Percentiles rank a stretch among this genome's conserved stretches.
Evolutionary conservation across 2,888 invertebrate genomes (phyloP).

Genomic region (Cancer borealis): DNA sequence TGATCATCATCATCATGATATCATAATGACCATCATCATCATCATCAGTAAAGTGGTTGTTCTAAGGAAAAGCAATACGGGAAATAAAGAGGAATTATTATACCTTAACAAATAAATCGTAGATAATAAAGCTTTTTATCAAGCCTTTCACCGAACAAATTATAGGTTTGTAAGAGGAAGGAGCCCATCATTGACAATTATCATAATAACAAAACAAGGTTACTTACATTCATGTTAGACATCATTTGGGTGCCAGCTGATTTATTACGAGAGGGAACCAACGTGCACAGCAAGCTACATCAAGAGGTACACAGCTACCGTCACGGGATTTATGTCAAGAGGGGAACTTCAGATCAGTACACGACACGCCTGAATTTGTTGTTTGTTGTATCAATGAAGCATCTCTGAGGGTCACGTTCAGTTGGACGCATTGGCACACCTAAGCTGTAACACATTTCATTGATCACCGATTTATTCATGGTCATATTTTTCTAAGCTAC

Average conservation of each 20-base stretch:
- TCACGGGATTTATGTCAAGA: not conserved
- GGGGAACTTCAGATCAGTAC: not conserved
- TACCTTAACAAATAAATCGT: not conserved
- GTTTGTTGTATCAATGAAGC: not conserved
- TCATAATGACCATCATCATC: not conserved
- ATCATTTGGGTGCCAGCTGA: not conserved
- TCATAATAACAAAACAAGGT: not conserved
- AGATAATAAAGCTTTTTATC: not conserved
- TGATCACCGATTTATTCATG: not conserved
- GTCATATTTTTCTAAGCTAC: not conserved
- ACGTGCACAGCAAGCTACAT: not conserved
- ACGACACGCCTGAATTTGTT: not conserved
- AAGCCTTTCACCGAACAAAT: not conserved
- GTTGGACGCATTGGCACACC: not conserved
- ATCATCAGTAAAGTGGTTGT: not conserved
- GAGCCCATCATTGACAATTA: not conserved
- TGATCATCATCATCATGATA: not conserved
- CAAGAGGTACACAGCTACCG: not conserved
- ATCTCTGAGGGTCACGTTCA: not conserved
- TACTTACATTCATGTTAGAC: not conserved
- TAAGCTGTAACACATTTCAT: not conserved
- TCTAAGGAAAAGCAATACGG: not conserved
- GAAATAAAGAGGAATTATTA: not conserved
- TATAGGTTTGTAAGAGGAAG: not conserved
- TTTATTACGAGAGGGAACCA: not conserved